These are phyloP conservation scores for Hirudinaria manillensis DNA, from an alignment of 2,888 invertebrate genomes.

Conservation along the genomic window DNA sequence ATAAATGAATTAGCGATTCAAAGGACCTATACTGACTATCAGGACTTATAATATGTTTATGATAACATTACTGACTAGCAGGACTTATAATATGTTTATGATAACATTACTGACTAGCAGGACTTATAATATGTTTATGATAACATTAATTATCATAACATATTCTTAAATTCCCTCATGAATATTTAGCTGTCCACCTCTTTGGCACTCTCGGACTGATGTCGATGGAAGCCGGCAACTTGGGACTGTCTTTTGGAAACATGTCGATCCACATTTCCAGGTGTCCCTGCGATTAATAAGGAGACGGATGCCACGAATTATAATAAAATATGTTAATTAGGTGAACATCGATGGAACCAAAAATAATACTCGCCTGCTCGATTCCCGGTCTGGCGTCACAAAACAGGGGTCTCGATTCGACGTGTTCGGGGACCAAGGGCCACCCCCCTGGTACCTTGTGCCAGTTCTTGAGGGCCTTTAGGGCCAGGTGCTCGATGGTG, in stretches of 20 bases:
- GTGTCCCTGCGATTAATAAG: constrained; percentile 63
- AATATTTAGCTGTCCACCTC: constrained; percentile 32
- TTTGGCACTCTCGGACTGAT: constrained; percentile 65
- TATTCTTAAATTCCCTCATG: too few relatives aligned
- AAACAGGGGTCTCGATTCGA: constrained; percentile 44
- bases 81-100: too few relatives aligned
- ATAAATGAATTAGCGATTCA: too few relatives aligned
- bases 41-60: too few relatives aligned
- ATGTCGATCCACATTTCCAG: constrained; percentile 86
- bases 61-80: too few relatives aligned
- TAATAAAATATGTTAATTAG: not conserved
- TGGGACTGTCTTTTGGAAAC: constrained; percentile 71
- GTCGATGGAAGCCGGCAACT: constrained; percentile 65
- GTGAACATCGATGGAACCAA: too few relatives aligned
- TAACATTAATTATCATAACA: too few relatives aligned
- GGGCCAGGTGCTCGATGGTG: constrained; percentile 55
- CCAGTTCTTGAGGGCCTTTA: constrained; percentile 59
- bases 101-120: too few relatives aligned
- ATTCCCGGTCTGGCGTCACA: constrained; percentile 43
- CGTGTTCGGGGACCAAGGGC: constrained; percentile 59
- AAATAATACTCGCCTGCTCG: constrained; percentile 39
- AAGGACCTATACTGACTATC: too few relatives aligned
- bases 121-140: too few relatives aligned
- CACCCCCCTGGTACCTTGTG: constrained; percentile 60
- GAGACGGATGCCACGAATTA: not conserved